A percentile compares a stretch with the other conserved stretches of the same genome.
phyloP scores from a whole-genome alignment of 2,888 invertebrate genomes.

The Hydraecia micacea region DNA sequence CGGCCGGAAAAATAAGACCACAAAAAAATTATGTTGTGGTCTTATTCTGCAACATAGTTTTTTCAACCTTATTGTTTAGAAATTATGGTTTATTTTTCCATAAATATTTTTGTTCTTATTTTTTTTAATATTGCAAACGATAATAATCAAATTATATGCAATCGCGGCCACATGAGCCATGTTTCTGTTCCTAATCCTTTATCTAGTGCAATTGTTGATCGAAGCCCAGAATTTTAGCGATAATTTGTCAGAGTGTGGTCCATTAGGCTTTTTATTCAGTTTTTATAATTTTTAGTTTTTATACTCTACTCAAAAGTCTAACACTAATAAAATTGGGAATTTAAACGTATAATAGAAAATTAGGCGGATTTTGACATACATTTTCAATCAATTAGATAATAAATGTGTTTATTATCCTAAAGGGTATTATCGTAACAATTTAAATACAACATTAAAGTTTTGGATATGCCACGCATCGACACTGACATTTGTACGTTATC shows the following conservation, averaged over 20 bases:
- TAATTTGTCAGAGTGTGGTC: not conserved
- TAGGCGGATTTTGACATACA: slow-evolving; percentile 58
- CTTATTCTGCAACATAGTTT: no score
- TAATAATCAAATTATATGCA: no score
- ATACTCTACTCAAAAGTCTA: not conserved
- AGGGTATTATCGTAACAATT: not conserved
- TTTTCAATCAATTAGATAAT: not conserved
- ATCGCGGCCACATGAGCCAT: not conserved
- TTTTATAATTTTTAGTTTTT: not conserved
- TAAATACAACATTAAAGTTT: no score
- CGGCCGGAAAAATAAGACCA: no score
- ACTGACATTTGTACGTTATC: not conserved
- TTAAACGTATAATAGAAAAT: not conserved
- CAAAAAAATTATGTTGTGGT: no score
- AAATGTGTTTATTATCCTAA: not conserved
- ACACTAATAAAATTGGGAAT: not conserved
- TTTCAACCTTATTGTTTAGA: no score
- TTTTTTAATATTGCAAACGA: not conserved
- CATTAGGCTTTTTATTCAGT: not conserved
- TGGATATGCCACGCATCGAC: slow-evolving; percentile 3
- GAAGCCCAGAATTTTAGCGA: not conserved
- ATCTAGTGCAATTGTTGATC: not conserved
- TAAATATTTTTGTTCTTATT: no score
- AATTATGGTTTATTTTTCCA: no score
- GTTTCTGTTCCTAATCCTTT: not conserved